Base-by-base conservation (phyloP, 1,140 invertebrate genomes). In the Gryllus bimaculatus region DNA sequence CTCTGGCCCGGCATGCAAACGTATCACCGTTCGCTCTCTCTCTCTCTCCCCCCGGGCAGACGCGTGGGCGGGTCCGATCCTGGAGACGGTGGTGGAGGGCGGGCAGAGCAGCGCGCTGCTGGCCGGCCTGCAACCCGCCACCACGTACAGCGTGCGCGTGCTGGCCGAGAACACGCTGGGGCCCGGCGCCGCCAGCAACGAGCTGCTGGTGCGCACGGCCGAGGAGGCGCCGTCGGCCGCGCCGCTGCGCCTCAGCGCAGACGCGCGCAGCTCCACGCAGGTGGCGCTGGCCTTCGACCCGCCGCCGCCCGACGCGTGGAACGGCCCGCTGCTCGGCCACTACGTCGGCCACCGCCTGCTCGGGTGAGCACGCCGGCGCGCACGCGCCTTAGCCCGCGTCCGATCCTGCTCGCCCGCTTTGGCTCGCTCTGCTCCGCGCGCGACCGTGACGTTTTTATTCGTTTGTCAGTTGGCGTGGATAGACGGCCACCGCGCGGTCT, bases 281-380 rank as follows among this genome's bases (percentile, higher is more conserved):
- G 83, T 90, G 7, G 83, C 85, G 76, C 84, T 90, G 26, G 85
- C 84, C 21, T 89, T 87, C 87, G 81, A 83, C 83, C 86, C 88
- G 7, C 88, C 89, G 8, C 82, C 83, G 18, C 76, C 83, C 20
- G 86, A 87, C 21, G 81, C 85, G 12, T 83, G 84, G 80, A 89
- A 90, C 81, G 89, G 89, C 7, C 82, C 84, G 8, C 86, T 90
- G 73, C 84, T 86, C 47, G 89, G 89, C 8, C 90, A 90, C 81
- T 89, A 89, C 81, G 85, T 90, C 47, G 88, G 88, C 4, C 87
- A 89, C 79, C 86, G 83, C 76, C 82, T 82, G 76, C 81, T 82
- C 47, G 81, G 81, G 81, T 83, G 54, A 79, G 78, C 49, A 66
- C 18, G 54, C 26, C n/a, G n/a, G n/a, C n/a, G 26, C 1, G 26